Evolutionary conservation across 1,140 invertebrate species (phyloP), one percentile per base, ranked within the genome.

Genomic region (Psilanteris sp.): DNA sequence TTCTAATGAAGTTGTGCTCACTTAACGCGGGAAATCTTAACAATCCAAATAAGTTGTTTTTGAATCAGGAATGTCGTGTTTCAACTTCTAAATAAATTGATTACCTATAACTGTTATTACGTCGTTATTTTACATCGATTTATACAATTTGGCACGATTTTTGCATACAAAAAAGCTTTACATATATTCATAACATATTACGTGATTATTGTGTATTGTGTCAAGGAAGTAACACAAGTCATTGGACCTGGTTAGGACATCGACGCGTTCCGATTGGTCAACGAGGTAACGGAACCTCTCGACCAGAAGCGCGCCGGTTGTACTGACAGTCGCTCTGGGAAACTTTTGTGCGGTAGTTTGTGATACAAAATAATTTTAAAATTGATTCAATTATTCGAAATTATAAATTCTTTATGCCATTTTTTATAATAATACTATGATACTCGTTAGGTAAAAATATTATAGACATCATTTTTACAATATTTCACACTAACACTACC

Each of bases 291-390:
- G 67, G 54, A 52, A 71, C 31, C 13, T 71, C 46, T 61, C 37
- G 32, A 44, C 55, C 67, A 71, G 67, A 71, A 61, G 67, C 67
- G 37, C 55, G 67, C 55, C 46, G 55, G 54, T 54, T 15, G 13
- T 37, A 26, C 67, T 72, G 67, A 46, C 67, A 72, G 67, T 72
- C 48, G 39, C 48, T 55, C 9, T 13, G 37, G 10, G 48, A 62
- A 55, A 55, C 55, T 16, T 62, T 55, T 39, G 57, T 46, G 48
- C 37, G 34, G 31, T 26, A 52, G 57, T 62, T 55, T 55, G 55
- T 32, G 48, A 48, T 55, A 4, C 39, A 11, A 54, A 24, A 37
- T 13, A 52, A 32, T 43, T 43, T 66, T 16, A 27, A 66, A 22
- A n/a, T n/a, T n/a, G n/a, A n/a, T n/a, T n/a, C n/a, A n/a, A n/a